Evolutionary conservation across 1,140 invertebrate species (phyloP), one percentile per base, ranked within the genome.

Genomic region (Cyclargus thomasi): DNA sequence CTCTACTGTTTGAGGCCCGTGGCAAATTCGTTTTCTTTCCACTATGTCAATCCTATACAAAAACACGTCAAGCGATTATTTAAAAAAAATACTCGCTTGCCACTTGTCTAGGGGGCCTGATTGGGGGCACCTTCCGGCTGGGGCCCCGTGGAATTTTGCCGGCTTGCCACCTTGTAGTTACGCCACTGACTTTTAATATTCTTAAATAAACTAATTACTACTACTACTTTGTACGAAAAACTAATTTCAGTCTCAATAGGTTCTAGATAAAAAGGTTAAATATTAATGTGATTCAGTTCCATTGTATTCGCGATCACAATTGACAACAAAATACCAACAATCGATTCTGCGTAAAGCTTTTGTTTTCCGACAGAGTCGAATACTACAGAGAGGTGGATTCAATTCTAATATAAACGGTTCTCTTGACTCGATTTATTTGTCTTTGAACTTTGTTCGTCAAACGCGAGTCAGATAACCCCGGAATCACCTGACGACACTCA

Each of bases 381-480:
- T 47, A 16, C 8, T 5, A 3, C 14, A 3, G 39, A 47, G 39
- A 47, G 39, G 39, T 47, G 39, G 39, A 47, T 47, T 16, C 39
- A 47, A 47, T 47, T 47, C 39, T 47, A 47, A 47, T 16, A 47
- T 47, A 16, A 47, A 47, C 39, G 39, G 14, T 47, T 47, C 39
- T 47, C 39, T 47, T 47, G 39, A 47, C 39, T 47, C 39, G 39
- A 47, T 47, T 47, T 47, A 47, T 47, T 47, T 47, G 39, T 16
- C 39, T 47, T 47, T 47, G 39, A 47, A 14, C 10, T 47, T 47
- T 39, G 36, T 39, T 39, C 14, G 39, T 47, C 39, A 47, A 47
- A 47, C 39, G 39, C 39, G 39, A 47, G 39, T 47, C 39, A 47
- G 39, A 47, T 47, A 47, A 47, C 10, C 2, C 39, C 39, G 39